phyloP scores from a whole-genome alignment of 2,888 invertebrate species.

The Parnassius mnemosyne region DNA sequence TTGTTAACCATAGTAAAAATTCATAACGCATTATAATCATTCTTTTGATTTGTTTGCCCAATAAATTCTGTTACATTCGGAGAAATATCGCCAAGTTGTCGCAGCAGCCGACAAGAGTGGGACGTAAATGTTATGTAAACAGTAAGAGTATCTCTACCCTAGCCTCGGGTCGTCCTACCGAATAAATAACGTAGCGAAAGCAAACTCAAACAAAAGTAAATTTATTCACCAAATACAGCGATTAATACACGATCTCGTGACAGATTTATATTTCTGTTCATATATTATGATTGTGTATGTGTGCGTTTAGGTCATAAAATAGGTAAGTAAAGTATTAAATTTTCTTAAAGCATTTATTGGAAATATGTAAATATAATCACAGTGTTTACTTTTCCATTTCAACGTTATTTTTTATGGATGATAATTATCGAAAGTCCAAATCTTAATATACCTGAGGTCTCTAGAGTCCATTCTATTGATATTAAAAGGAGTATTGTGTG shows the following conservation, averaged over 20 bases:
- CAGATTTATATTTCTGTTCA: conserved; percentile 61
- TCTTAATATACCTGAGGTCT: too few species aligned
- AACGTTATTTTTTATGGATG: too few species aligned
- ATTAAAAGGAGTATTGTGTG: too few species aligned
- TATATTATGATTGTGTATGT: background rate
- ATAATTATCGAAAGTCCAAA: too few species aligned
- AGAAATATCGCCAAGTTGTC: conserved; percentile 60
- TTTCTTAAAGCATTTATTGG: too few species aligned
- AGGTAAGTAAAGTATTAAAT: too few species aligned
- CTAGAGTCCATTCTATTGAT: too few species aligned
- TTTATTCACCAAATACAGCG: conserved; percentile 78
- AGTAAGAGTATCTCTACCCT: conserved; percentile 58
- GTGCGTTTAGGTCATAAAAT: too few species aligned
- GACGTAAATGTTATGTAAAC: conserved; percentile 75
- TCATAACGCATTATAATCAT: conserved; percentile 32
- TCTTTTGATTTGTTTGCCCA: conserved; percentile 40
- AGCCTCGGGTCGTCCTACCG: conserved; percentile 69
- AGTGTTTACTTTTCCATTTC: too few species aligned
- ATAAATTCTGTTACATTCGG: conserved; percentile 60
- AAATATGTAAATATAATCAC: too few species aligned
- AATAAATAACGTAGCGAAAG: conserved; percentile 74
- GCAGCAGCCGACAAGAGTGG: conserved; percentile 49
- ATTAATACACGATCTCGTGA: conserved; percentile 74
- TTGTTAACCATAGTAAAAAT: conserved; percentile 10
- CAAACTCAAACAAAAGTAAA: conserved; percentile 78